A percentile compares a stretch with the other conserved stretches of the same genome.
Evolutionary conservation across 2,113 vertebrate genomes (phyloP).

Genomic region (Tonatia bakeri): DNA sequence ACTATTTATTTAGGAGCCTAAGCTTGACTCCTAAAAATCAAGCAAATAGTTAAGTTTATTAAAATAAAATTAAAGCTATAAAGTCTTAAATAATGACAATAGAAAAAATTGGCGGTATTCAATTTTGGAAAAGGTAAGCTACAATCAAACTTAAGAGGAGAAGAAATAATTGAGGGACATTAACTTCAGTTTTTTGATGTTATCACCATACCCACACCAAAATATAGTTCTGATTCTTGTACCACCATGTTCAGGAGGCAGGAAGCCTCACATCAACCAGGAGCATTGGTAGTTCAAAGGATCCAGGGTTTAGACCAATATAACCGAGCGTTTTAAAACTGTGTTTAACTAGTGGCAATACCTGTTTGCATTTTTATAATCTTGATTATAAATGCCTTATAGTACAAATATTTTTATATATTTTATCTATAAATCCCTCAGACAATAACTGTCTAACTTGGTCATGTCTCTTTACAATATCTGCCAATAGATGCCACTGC

Average conservation of each 20-base stretch:
- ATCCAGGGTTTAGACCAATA: neutral
- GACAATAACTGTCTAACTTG: neutral
- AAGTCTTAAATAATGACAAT: conserved; percentile 13
- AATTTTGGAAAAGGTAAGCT: neutral
- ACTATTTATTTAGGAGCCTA: conserved; percentile 53
- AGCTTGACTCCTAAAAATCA: conserved; percentile 5
- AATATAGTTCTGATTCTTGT: neutral
- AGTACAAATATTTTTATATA: neutral
- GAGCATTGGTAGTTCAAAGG: neutral
- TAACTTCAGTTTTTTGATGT: neutral
- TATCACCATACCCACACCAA: neutral
- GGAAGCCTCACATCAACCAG: neutral
- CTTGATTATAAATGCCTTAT: neutral
- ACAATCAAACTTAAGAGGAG: neutral
- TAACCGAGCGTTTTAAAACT: neutral
- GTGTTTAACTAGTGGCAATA: neutral
- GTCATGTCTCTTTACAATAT: neutral
- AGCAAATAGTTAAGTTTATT: conserved; percentile 37
- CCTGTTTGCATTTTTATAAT: neutral
- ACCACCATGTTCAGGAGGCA: neutral
- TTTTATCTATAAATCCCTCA: neutral
- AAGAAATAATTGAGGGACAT: neutral
- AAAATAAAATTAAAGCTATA: conserved; percentile 46
- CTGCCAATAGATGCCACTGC: neutral
- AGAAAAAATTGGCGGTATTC: neutral